Base-by-base conservation (phyloP, 2,888 invertebrate genomes). In the Tuta absoluta region DNA sequence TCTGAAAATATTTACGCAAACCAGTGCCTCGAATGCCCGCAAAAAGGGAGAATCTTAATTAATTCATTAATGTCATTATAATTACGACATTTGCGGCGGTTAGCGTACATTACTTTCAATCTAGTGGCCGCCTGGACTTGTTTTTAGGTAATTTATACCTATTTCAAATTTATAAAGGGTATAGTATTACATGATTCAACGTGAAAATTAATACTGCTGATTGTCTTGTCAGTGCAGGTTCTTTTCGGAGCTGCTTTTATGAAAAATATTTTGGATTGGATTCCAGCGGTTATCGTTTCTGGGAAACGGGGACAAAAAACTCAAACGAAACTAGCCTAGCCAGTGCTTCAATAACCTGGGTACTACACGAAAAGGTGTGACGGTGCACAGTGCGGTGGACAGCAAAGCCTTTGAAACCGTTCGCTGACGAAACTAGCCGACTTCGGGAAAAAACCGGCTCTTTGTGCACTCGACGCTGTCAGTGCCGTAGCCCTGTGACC, bases 31-130 rank as follows among this genome's bases (percentile, higher is more conserved):
- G 74, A 78, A 79, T 79, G 76, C 74, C 75, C 76, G 72, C 79
- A 77, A 79, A 80, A 84, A 82, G 77, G 79, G 78, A 75, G 76
- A 78, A 76, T 74, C 74, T 72, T 85, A 88, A 89, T 89, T 86
- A 86, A 88, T 87, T 87, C 73, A 86, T 87, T 87, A 87, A 83
- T 81, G 77, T 84, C 77, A 75, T 85, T 87, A 84, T 80, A 81
- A 83, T 84, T 81, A 81, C 72, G 82, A 79, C 80, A 77, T 87
- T 85, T 80, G 77, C 67, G 77, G 76, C 78, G 77, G 80, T 86
- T 80, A 77, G 77, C 71, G 77, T 75, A 75, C 81, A 83, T 85
- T 79, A 84, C 75, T 83, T 80, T 78, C 67, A 73, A 75, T 75
- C 71, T 78, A 68, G 66, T 69, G 70, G 41, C 14, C 38, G 53